A percentile compares a stretch with the other conserved stretches of the same genome.
Conservation (phyloP, 2,797 vertebrate species). For the Clarias platycephalus region DNA sequence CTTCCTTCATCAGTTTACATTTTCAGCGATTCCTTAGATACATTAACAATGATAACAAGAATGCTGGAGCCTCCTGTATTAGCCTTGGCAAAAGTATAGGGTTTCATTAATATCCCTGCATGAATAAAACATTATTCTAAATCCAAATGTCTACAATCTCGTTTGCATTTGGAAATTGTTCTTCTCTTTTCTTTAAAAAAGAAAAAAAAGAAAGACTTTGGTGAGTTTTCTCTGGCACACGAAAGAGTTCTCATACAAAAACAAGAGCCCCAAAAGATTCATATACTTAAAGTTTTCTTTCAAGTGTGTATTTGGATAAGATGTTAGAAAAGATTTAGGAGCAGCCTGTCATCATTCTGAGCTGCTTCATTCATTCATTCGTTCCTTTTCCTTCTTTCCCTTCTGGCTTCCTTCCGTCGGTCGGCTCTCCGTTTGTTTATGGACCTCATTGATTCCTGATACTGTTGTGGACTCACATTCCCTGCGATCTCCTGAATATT, state of each 20-base stretch:
- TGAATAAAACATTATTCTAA: constrained; percentile 37
- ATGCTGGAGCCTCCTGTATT: constrained; percentile 20
- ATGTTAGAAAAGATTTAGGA: constrained; percentile 21
- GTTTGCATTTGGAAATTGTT: constrained; percentile 17
- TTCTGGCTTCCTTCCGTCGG: neutral
- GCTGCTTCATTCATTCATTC: constrained; percentile 5
- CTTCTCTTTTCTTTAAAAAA: neutral
- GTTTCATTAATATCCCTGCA: constrained; percentile 34
- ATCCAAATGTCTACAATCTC: constrained; percentile 20
- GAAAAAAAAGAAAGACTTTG: neutral
- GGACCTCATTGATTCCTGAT: constrained; percentile 36
- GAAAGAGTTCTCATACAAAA: constrained; percentile 8
- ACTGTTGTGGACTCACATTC: constrained; percentile 57
- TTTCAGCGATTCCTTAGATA: constrained; percentile 25
- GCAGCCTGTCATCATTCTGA: constrained; percentile 11
- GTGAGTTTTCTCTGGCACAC: constrained; percentile 22
- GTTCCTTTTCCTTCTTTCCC: neutral
- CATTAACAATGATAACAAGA: constrained; percentile 28
- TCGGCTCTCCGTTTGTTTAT: constrained; percentile 15
- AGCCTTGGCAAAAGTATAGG: constrained; percentile 31
- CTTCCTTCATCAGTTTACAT: constrained; percentile 10
- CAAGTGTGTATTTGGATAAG: constrained; percentile 32
- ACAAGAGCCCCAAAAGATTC: constrained; percentile 17
- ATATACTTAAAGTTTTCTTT: constrained; percentile 29
- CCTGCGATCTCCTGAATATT: constrained; percentile 46